Conservation (phyloP, 1,140 invertebrate species). For the Neoseiulus cucumeris region DNA sequence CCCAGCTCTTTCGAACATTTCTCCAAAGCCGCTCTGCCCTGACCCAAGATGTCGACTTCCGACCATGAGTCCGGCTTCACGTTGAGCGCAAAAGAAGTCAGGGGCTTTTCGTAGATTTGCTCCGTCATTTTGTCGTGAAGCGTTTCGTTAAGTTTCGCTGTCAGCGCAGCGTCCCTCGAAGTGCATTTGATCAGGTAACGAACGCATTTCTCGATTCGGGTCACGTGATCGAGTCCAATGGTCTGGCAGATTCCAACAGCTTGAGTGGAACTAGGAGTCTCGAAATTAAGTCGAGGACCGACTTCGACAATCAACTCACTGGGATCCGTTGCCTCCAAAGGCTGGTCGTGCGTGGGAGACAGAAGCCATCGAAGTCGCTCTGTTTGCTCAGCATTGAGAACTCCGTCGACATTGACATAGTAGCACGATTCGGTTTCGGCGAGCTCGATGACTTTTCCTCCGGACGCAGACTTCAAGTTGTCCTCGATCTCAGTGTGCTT, state of each 20-base stretch:
- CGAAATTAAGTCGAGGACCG: constrained; percentile 58
- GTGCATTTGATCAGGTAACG: constrained; percentile 46
- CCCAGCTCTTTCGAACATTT: constrained; percentile 62
- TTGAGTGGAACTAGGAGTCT: constrained; percentile 81
- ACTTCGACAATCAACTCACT: constrained; percentile 27
- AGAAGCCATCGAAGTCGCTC: constrained; percentile 17
- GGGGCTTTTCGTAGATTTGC: constrained; percentile 49
- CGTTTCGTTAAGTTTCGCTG: constrained; percentile 22
- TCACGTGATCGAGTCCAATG: constrained; percentile 46
- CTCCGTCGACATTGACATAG: constrained; percentile 17
- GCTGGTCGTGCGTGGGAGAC: constrained; percentile 18
- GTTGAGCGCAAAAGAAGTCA: constrained; percentile 43
- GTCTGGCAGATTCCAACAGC: constrained; percentile 77
- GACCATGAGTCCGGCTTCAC: constrained; percentile 43
- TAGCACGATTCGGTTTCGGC: constrained; percentile 18
- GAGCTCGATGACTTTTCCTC: constrained; percentile 6
- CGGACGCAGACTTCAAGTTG: background rate
- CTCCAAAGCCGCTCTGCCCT: constrained; percentile 55
- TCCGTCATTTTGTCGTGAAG: constrained; percentile 65
- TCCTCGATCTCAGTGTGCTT: constrained; percentile 2
- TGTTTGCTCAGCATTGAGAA: constrained; percentile 16
- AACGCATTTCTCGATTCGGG: constrained; percentile 54
- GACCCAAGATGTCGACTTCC: constrained; percentile 53
- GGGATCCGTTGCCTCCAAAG: constrained; percentile 17
- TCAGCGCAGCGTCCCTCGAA: background rate